Base-by-base conservation (phyloP, 2,888 invertebrate species). In the Ormyrus pomaceus region DNA sequence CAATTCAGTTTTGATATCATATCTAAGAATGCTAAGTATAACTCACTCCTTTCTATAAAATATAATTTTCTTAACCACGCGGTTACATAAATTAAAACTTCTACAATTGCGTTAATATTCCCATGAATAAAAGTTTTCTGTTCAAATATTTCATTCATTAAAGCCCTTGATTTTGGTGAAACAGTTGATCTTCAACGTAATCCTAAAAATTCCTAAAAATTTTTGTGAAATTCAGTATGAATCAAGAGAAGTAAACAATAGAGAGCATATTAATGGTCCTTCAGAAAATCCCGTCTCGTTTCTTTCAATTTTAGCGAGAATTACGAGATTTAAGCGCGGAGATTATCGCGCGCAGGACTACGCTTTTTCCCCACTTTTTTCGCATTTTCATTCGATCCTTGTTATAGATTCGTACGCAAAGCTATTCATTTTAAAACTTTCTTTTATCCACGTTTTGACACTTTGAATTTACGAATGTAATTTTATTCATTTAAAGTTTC, bases 261-360 rank as follows among this genome's bases (percentile, higher is more conserved):
- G 19, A 66, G 48, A 19, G 5, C 5, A 48, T 62, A 55, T 62
- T 64, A 34, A 56, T 4, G 46, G 45, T 13, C 64, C 64, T 46
- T 53, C 53, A 65, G 59, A 79, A 73, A 73, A 77, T 62, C 13
- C 5, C 45, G 9, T 50, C 34, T 51, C 51, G 58, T 64, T 11
- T 48, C 56, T 62, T 55, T 55, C 46, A 59, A 62, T 58, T 45
- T 13, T 2, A 10, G 5, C 10, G 34, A 34, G 74, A 77, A 77
- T 81, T 81, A 77, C 77, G 70, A 81, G 73, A 61, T 81, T 81
- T 70, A 77, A 65, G 77, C 65, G 10, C 9, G 46, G 9, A 77
- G 77, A 81, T 81, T 81, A 81, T 77, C 80, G 46, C 72, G 10
- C 55, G 56, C 53, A 5, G 55, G 50, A 34, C 10, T 13, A 9